Conservation (phyloP, 2,888 invertebrate species). For the Margaritifera margaritifera region DNA sequence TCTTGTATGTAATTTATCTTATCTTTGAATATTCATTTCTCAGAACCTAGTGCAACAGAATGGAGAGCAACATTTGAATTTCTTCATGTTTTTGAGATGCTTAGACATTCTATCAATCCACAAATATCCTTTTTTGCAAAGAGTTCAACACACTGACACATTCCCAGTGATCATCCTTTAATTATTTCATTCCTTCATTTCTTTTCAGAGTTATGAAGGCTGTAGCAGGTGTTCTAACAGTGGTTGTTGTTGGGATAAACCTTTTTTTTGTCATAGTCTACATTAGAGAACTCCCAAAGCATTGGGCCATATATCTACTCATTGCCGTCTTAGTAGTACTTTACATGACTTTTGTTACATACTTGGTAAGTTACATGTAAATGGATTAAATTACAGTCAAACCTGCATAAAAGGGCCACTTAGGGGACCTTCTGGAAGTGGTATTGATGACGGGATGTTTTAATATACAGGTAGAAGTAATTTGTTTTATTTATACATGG, state of each 20-base stretch:
- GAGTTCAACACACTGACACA: not conserved
- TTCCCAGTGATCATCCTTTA: not conserved
- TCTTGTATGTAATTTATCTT: no score
- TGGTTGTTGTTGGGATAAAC: constrained; percentile 85
- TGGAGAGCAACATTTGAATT: no score
- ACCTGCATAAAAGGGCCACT: no score
- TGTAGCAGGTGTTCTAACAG: constrained; percentile 80
- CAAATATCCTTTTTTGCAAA: not conserved
- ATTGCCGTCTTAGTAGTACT: constrained; percentile 78
- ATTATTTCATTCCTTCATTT: not conserved
- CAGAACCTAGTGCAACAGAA: no score
- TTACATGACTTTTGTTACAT: constrained; percentile 83
- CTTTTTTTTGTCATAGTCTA: constrained; percentile 83
- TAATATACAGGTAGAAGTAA: no score
- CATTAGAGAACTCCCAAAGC: constrained; percentile 70
- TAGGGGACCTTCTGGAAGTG: no score
- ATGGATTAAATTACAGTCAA: no score
- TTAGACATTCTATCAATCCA: no score
- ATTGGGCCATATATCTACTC: constrained; percentile 73
- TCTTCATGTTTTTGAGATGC: no score
- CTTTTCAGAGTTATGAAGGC: constrained; percentile 80
- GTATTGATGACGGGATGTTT: no score
- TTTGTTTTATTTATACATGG: no score
- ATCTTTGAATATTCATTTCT: no score
- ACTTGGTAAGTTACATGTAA: constrained; percentile 78